Evolutionary conservation across 2,113 vertebrate species (phyloP).

Genomic region (Pampusana beccarii): DNA sequence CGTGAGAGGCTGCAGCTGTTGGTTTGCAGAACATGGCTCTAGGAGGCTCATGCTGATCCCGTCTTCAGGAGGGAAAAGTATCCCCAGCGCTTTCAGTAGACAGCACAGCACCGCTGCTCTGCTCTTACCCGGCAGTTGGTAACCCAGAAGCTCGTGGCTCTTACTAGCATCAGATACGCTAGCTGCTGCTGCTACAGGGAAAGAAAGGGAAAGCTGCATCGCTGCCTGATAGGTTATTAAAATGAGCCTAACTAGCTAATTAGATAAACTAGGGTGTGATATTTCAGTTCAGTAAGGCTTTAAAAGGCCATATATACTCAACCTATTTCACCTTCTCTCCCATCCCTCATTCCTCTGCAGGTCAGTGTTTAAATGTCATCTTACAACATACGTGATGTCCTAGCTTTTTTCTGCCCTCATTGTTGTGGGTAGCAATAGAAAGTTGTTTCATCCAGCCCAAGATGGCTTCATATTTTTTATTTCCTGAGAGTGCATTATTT

Average conservation of each 20-base stretch:
- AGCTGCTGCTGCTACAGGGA: neutral
- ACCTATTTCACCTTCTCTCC: neutral
- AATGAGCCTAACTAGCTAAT: neutral
- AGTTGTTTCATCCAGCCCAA: neutral
- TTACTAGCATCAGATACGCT: neutral
- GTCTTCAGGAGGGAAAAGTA: neutral
- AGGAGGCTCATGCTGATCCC: neutral
- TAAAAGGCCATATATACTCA: neutral
- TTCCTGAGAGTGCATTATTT: neutral
- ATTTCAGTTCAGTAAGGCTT: neutral
- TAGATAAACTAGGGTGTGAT: neutral
- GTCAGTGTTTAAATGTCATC: neutral
- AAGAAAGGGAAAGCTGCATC: neutral
- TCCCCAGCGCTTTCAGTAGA: neutral
- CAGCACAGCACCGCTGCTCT: neutral
- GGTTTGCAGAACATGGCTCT: rapidly evolving
- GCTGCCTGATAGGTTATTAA: neutral
- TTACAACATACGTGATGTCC: neutral
- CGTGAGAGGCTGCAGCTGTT: rapidly evolving
- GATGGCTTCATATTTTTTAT: neutral
- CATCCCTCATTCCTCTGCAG: neutral
- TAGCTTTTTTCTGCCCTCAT: neutral
- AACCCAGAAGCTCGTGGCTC: neutral
- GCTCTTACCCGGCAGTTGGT: neutral
- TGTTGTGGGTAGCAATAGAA: neutral